Evolutionary conservation across 2,797 vertebrate species (phyloP).

Genomic region (Schizopygopsis malacanthus): DNA sequence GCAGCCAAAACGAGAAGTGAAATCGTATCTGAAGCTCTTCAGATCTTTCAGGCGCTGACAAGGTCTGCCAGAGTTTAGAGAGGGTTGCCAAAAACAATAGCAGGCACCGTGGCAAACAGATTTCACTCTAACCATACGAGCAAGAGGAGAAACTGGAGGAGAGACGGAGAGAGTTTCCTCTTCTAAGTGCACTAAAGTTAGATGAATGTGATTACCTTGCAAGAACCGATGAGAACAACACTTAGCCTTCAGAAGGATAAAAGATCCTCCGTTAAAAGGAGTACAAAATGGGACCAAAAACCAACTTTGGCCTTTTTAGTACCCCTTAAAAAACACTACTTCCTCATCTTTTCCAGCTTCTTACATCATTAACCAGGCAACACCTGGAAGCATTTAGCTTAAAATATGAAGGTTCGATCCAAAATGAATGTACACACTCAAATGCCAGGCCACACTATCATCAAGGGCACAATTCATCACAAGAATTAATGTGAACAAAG

Average conservation of each 20-base stretch:
- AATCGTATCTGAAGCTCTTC: conserved; percentile 37
- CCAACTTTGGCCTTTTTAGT: neutral
- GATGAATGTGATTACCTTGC: conserved; percentile 15
- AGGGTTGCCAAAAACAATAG: conserved; percentile 40
- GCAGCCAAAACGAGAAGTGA: conserved; percentile 12
- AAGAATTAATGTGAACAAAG: conserved; percentile 30
- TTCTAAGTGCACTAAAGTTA: conserved; percentile 12
- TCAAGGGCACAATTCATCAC: conserved; percentile 37
- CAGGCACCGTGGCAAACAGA: conserved; percentile 34
- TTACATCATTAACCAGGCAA: neutral
- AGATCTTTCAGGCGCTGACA: conserved; percentile 39
- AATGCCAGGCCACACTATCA: conserved; percentile 23
- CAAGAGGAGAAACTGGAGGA: conserved; percentile 3
- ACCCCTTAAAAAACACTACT: neutral
- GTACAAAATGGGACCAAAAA: neutral
- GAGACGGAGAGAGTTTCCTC: conserved; percentile 1
- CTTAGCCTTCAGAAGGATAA: neutral
- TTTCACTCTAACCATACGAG: neutral
- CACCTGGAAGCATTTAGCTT: conserved; percentile 35
- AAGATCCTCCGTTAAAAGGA: neutral
- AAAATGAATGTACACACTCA: conserved; percentile 33
- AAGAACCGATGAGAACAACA: conserved; percentile 1
- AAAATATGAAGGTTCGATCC: neutral
- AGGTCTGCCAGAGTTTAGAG: conserved; percentile 48
- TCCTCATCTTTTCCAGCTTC: neutral